Evolutionary conservation across 2,113 vertebrate genomes (phyloP).

Genomic region (Corythaeola cristata): DNA sequence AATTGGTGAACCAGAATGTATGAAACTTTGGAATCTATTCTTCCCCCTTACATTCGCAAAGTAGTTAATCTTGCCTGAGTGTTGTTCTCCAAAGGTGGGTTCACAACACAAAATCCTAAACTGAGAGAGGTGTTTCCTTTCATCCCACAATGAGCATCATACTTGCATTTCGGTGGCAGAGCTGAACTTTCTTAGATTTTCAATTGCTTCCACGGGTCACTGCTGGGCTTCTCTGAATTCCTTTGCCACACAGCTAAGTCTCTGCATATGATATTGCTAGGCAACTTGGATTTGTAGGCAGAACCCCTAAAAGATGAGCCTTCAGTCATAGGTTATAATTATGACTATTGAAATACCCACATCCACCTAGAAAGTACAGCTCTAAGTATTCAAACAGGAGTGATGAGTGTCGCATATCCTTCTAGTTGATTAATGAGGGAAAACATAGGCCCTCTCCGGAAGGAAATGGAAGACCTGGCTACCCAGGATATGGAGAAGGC

Average conservation of each 20-base stretch:
- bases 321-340: not conserved
- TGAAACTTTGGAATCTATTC: rapidly evolving
- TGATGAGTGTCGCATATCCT: not conserved
- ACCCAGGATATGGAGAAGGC: too few species aligned
- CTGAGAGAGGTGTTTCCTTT: not conserved
- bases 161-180: not conserved
- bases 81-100: rapidly evolving
- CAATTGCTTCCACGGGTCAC: not conserved
- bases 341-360: not conserved
- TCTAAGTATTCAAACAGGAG: not conserved
- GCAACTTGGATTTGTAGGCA: not conserved
- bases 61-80: not conserved
- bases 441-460: too few species aligned
- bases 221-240: not conserved
- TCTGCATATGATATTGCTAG: not conserved
- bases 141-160: not conserved
- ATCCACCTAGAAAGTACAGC: not conserved
- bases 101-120: not conserved
- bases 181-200: not conserved
- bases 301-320: not conserved
- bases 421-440: not conserved
- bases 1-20: not conserved
- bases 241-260: not conserved
- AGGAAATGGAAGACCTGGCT: too few species aligned
- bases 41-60: not conserved